Percentiles rank a stretch among this genome's conserved stretches.
Conservation (phyloP, 2,888 invertebrate genomes). For the Spilarctia lutea region DNA sequence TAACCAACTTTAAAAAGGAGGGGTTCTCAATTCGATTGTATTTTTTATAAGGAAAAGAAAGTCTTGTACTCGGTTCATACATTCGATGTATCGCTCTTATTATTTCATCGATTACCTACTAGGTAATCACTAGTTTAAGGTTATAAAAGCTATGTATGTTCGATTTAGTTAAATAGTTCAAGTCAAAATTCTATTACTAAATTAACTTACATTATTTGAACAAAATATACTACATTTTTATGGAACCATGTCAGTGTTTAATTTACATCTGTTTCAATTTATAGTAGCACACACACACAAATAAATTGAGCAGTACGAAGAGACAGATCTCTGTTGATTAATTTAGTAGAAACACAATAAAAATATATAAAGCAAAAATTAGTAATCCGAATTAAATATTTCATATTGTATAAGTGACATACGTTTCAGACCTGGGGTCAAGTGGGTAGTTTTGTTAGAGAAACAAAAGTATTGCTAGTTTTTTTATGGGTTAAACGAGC, state of each 20-base stretch:
- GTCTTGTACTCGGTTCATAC: no score
- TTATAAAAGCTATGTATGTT: background rate
- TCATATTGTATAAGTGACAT: background rate
- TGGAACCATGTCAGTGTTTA: background rate
- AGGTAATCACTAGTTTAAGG: background rate
- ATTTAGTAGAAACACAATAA: background rate
- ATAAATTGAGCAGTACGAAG: background rate
- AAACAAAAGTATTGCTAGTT: background rate
- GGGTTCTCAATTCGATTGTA: no score
- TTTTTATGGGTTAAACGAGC: no score
- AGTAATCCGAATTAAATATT: background rate
- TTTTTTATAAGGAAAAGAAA: no score
- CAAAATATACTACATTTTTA: background rate
- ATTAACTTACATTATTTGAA: background rate
- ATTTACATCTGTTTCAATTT: background rate
- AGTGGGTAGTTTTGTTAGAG: background rate
- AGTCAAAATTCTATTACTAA: no score
- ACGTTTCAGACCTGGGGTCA: background rate
- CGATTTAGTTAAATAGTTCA: background rate
- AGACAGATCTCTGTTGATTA: background rate
- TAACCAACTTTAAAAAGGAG: no score
- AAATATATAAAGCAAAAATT: background rate
- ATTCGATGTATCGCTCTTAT: background rate
- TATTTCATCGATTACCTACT: background rate
- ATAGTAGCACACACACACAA: background rate